These are phyloP conservation scores for Podilymbus podiceps DNA, from an alignment of 2,113 vertebrate species.

Conservation along the genomic window DNA sequence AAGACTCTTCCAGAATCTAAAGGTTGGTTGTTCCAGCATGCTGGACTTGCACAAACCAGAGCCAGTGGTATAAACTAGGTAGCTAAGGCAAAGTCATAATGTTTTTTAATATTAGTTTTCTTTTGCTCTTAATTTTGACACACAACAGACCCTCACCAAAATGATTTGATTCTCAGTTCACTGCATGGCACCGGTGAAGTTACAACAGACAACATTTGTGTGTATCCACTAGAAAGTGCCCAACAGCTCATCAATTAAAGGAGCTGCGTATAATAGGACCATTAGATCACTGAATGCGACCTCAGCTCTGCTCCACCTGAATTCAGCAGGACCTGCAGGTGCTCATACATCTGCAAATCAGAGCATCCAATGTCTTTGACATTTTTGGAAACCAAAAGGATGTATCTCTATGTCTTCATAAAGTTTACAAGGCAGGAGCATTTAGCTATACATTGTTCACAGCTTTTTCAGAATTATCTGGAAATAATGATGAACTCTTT, in stretches of 20 bases:
- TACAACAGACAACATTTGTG: neutral
- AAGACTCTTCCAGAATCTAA: conserved; percentile 75
- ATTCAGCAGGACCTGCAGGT: neutral
- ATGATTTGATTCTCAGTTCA: neutral
- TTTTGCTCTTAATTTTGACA: neutral
- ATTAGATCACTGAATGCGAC: neutral
- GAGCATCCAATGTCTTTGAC: neutral
- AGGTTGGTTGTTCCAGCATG: conserved; percentile 63
- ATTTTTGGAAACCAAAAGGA: neutral
- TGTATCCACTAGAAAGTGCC: neutral
- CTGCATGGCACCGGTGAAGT: neutral
- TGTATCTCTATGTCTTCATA: neutral
- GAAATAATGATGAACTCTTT: neutral
- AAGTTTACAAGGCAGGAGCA: neutral
- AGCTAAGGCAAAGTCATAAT: neutral
- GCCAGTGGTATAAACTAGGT: neutral
- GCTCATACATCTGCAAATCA: neutral
- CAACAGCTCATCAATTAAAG: neutral
- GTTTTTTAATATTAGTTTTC: neutral
- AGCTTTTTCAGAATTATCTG: neutral
- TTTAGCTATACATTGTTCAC: neutral
- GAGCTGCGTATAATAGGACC: neutral
- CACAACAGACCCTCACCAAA: neutral
- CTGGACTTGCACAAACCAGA: neutral
- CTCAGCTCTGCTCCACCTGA: neutral